Evolutionary conservation across 2,113 vertebrate species (phyloP).

Genomic region (Oxyura jamaicensis): DNA sequence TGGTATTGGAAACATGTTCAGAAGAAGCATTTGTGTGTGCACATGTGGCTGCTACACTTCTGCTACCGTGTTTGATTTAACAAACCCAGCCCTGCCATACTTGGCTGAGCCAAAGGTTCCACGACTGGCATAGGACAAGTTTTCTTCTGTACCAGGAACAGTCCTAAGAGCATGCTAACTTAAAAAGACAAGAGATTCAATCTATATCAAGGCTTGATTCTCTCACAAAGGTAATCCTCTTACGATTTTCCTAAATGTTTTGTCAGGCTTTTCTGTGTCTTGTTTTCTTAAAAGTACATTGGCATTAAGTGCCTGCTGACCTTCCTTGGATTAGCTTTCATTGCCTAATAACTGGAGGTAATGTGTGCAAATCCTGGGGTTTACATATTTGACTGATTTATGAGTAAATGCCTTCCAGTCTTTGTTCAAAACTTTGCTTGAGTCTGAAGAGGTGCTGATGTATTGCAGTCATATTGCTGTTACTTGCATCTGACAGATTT

Average conservation of each 20-base stretch:
- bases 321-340: neutral
- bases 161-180: neutral
- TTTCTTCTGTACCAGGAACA: neutral
- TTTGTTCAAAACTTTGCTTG: neutral
- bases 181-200: neutral
- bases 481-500: neutral
- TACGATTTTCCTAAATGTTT: neutral
- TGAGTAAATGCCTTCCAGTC: neutral
- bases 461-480: neutral
- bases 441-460: neutral
- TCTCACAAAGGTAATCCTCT: neutral
- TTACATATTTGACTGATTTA: neutral
- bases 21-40: neutral
- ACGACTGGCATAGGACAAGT: neutral
- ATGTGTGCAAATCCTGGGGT: neutral
- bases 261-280: neutral
- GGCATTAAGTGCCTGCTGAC: neutral
- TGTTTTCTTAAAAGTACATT: neutral
- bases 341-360: neutral
- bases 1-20: neutral
- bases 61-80: neutral
- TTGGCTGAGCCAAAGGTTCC: neutral
- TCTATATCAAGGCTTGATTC: neutral
- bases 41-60: rapidly evolving
- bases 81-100: neutral